A percentile compares a stretch with the other conserved stretches of the same genome.
Evolutionary conservation across 1,140 invertebrate species (phyloP).

Genomic region (Uloborus diversus): DNA sequence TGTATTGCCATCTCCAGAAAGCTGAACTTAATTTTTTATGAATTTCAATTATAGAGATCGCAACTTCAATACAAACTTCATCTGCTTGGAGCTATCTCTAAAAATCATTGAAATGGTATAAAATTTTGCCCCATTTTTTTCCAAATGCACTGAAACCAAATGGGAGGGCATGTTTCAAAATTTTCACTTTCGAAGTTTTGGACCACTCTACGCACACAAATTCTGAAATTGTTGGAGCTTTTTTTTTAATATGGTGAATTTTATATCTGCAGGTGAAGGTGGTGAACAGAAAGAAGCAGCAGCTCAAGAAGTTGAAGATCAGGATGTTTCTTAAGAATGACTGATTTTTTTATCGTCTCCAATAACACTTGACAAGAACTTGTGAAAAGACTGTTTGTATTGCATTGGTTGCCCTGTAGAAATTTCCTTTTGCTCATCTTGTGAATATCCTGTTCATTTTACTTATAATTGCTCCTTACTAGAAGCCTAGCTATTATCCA

Average conservation of each 20-base stretch:
- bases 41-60: too few species aligned
- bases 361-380: conserved; percentile 36
- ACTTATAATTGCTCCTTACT: conserved; percentile 27
- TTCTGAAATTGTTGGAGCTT: not conserved
- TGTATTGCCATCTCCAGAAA: too few species aligned
- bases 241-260: not conserved
- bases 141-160: too few species aligned
- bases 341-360: conserved; percentile 46
- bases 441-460: conserved; percentile 55
- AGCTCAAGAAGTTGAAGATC: conserved; percentile 42
- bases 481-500: conserved; percentile 51
- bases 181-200: too few species aligned
- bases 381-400: conserved; percentile 56
- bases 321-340: conserved; percentile 55
- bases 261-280: conserved; percentile 32
- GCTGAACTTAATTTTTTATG: too few species aligned
- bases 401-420: conserved; percentile 56
- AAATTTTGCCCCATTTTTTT: too few species aligned
- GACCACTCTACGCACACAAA: too few species aligned
- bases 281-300: conserved; percentile 37
- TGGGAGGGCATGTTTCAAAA: too few species aligned
- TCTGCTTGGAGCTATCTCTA: too few species aligned
- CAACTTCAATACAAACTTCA: too few species aligned
- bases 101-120: too few species aligned
- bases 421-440: conserved; percentile 57